Base-by-base conservation (phyloP, 2,888 invertebrate genomes). In the Xestia ashworthii region DNA sequence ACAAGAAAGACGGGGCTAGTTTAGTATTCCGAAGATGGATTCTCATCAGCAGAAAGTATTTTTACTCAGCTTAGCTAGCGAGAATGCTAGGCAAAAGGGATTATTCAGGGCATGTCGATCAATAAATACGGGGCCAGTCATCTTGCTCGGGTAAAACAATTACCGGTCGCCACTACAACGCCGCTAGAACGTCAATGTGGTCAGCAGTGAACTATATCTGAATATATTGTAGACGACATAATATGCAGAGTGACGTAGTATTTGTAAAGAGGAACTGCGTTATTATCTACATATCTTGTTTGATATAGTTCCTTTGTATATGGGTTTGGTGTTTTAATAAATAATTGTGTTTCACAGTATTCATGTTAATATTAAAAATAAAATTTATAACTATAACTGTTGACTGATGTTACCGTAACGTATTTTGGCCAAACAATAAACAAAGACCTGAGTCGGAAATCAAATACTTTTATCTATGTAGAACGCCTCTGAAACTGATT, bases 21-120 rank as follows among this genome's bases (percentile, higher is more conserved):
- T 81, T 16, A 19, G 65, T 58, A 65, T 66, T 25, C 11, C 9
- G 8, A 9, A 67, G 32, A 58, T 22, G 22, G 25, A 74, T 79
- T 50, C 19, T 53, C 6, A 22, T 62, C 19, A 38, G 12, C 0
- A 62, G 25, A 46, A 67, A 74, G 32, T 68, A 64, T 55, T 66
- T 67, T 67, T 19, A 60, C n/a, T 32, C 0, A 65, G n/a, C 4
- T 64, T 65, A 41, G 44, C 38, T 41, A 1, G 3, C 22, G 4
- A 22, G 16, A 58, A 58, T 58, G 3, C 25, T 55, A 32, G 19
- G 19, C 14, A 19, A 60, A 46, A 53, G 5, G 41, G 19, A 75
- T 79, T 81, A 67, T 75, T 75, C 62, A 62, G 41, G 32, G 53
- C 46, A 75, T n/a, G 62, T n/a, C 53, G 67, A 82, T 82, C 82